Conservation (phyloP, 2,888 invertebrate genomes). For the Oegoconia quadripuncta region DNA sequence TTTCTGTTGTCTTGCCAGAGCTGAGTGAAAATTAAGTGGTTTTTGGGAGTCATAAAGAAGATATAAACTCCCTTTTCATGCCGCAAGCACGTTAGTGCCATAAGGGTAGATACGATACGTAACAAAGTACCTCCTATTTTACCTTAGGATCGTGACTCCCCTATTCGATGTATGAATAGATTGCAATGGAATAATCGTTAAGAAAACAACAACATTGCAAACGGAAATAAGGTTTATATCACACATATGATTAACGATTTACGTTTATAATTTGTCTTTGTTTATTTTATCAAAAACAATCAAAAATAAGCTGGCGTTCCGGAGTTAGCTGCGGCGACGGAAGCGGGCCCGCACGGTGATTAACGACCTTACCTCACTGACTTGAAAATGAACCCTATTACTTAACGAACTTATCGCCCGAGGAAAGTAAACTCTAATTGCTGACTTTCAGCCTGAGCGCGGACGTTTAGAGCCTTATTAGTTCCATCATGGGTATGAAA, state of each 20-base stretch:
- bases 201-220: conserved; percentile 26
- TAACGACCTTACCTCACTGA: conserved; percentile 60
- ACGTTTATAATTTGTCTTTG: conserved; percentile 63
- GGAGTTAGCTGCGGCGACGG: conserved; percentile 53
- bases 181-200: conserved; percentile 2
- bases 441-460: conserved; percentile 40
- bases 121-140: conserved; percentile 1
- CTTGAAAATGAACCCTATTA: conserved; percentile 71
- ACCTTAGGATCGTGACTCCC: conserved; percentile 5
- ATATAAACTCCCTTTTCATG: conserved; percentile 5
- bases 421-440: conserved; percentile 56
- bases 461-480: conserved; percentile 20
- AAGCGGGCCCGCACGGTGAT: conserved; percentile 57
- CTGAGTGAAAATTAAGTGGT: not conserved
- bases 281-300: conserved; percentile 76
- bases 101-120: not conserved
- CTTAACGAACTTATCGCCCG: conserved; percentile 58
- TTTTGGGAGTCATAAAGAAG: conserved; percentile 5
- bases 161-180: conserved; percentile 2
- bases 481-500: conserved; percentile 12
- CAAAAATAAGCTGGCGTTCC: conserved; percentile 69
- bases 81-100: not conserved
- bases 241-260: conserved; percentile 60
- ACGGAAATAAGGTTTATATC: conserved; percentile 50
- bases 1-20: not conserved